Conservation (phyloP, 2,113 vertebrate species). For the Acanthisitta chloris region DNA sequence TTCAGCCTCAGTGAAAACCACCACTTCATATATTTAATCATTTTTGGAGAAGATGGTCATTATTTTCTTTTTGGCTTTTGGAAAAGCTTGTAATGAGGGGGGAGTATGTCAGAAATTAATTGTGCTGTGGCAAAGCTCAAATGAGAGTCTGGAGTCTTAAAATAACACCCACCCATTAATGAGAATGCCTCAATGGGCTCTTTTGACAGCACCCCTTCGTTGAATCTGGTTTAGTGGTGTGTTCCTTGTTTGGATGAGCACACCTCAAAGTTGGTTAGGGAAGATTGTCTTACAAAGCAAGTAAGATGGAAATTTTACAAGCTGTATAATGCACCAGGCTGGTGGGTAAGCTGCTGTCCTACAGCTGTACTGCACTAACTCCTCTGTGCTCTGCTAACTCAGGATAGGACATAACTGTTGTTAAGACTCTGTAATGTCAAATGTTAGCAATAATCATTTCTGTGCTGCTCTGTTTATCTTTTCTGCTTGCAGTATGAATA, state of each 20-base stretch:
- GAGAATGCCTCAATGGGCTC: not conserved
- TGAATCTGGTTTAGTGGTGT: not conserved
- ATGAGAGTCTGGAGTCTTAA: not conserved
- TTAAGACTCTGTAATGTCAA: not conserved
- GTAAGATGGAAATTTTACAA: not conserved
- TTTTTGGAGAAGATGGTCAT: not conserved
- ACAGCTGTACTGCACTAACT: not conserved
- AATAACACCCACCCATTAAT: not conserved
- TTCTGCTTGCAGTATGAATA: constrained; percentile 78
- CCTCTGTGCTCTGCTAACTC: not conserved
- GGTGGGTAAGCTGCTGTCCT: not conserved
- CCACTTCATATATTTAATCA: not conserved
- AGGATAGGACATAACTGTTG: not conserved
- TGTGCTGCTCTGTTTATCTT: constrained; percentile 3
- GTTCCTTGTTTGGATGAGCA: not conserved
- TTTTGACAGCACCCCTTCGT: not conserved
- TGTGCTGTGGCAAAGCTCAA: not conserved
- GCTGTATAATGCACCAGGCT: not conserved
- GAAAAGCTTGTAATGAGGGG: not conserved
- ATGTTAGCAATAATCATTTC: not conserved
- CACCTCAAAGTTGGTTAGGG: not conserved
- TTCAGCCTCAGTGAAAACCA: not conserved
- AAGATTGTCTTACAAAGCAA: not conserved
- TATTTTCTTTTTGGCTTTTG: not conserved
- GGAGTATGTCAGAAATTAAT: not conserved